Conservation (phyloP, 2,888 invertebrate genomes). For the Drosophila acutilabella region DNA sequence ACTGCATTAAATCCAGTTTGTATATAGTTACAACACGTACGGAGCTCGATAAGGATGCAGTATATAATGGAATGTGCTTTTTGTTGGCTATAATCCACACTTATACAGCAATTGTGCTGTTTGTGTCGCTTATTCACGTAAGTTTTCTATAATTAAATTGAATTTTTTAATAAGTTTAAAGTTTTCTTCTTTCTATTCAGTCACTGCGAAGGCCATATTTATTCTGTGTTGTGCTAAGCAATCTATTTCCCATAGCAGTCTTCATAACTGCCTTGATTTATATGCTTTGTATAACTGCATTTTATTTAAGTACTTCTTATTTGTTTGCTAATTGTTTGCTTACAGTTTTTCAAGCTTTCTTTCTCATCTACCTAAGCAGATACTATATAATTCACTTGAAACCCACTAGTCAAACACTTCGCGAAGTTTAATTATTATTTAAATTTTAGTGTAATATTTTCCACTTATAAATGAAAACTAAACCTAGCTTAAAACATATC, state of each 20-base stretch:
- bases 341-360: background rate
- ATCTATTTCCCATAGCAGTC: too few relatives aligned
- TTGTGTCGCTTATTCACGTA: background rate
- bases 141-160: background rate
- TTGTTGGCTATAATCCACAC: background rate
- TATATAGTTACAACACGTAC: background rate
- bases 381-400: background rate
- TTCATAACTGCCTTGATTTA: too few relatives aligned
- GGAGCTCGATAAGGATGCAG: too few relatives aligned
- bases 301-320: too few relatives aligned
- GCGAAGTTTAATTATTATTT: background rate
- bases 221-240: too few relatives aligned
- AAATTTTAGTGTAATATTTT: too few relatives aligned
- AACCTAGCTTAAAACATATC: background rate
- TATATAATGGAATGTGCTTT: background rate
- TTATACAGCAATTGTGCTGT: background rate
- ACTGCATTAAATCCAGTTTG: background rate
- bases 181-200: too few relatives aligned
- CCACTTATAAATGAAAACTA: too few relatives aligned
- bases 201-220: too few relatives aligned
- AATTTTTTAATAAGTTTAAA: too few relatives aligned
- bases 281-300: too few relatives aligned
- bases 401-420: background rate
- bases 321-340: background rate
- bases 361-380: constrained; percentile 1